Evolutionary conservation across 2,888 invertebrate genomes (phyloP).

Genomic region (Caenorhabditis wallacei): DNA sequence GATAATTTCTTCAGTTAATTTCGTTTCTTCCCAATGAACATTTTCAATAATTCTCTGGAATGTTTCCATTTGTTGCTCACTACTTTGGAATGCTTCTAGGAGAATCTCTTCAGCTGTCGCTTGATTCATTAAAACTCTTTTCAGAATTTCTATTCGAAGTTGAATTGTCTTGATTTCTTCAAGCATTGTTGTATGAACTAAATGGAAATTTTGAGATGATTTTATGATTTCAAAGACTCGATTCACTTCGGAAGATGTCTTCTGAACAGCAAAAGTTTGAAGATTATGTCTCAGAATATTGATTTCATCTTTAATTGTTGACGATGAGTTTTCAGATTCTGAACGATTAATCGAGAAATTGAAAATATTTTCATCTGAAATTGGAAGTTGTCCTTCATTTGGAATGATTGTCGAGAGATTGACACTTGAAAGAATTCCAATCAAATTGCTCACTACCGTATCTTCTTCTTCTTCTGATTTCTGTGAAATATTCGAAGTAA

Average conservation of each 20-base stretch:
- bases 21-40: conserved; percentile 51
- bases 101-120: conserved; percentile 46
- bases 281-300: conserved; percentile 45
- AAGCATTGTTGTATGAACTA: conserved; percentile 46
- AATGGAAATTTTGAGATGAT: conserved; percentile 46
- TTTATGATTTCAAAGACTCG: conserved; percentile 38
- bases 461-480: conserved; percentile 28
- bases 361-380: conserved; percentile 1
- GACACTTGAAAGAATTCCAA: conserved; percentile 29
- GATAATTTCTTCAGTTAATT: conserved; percentile 43
- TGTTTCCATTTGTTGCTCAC: conserved; percentile 55
- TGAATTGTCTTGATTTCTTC: conserved; percentile 58
- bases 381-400: background rate
- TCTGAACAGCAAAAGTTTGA: conserved; percentile 38
- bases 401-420: conserved; percentile 26
- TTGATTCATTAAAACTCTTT: conserved; percentile 45
- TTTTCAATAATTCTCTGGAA: conserved; percentile 53
- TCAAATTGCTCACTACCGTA: conserved; percentile 23
- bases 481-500: background rate
- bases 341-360: background rate
- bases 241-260: conserved; percentile 34
- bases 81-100: conserved; percentile 56
- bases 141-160: conserved; percentile 55
- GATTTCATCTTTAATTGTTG: conserved; percentile 22
- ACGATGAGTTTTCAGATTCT: background rate